Evolutionary conservation across 1,140 invertebrate species (phyloP).

Genomic region (Subanguina moxae): DNA sequence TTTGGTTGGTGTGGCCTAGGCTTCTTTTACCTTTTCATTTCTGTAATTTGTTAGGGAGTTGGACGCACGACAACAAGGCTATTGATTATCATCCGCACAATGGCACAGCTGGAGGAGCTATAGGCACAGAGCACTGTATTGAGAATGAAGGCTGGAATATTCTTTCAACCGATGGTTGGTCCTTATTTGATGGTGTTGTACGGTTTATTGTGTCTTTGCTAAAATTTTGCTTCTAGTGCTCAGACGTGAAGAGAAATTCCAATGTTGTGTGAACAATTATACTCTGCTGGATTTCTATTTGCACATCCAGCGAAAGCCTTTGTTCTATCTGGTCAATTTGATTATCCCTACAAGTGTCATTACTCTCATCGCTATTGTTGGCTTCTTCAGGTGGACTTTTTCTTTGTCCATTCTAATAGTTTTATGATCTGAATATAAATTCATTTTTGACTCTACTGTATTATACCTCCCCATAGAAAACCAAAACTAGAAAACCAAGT

Average conservation of each 20-base stretch:
- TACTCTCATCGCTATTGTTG: slow-evolving; percentile 55
- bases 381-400: slow-evolving; percentile 45
- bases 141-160: slow-evolving; percentile 52
- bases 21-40: slow-evolving; percentile 54
- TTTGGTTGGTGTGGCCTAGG: slow-evolving; percentile 56
- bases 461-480: too few species aligned
- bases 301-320: slow-evolving; percentile 51
- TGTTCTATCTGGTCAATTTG: slow-evolving; percentile 55
- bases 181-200: slow-evolving; percentile 6
- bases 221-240: slow-evolving; percentile 24
- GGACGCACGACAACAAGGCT: slow-evolving; percentile 61
- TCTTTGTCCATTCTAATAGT: too few species aligned
- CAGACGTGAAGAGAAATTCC: slow-evolving; percentile 32
- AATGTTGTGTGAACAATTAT: slow-evolving; percentile 43
- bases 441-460: too few species aligned
- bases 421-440: neutral
- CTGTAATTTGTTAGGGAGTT: slow-evolving; percentile 55
- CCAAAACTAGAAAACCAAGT: too few species aligned
- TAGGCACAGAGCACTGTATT: slow-evolving; percentile 45
- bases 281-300: slow-evolving; percentile 52
- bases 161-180: slow-evolving; percentile 31
- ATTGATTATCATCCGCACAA: slow-evolving; percentile 51
- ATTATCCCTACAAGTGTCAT: slow-evolving; percentile 52
- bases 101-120: slow-evolving; percentile 16
- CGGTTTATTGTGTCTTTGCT: slow-evolving; percentile 3